phyloP scores from a whole-genome alignment of 2,797 vertebrate genomes.

The Rhinophrynus dorsalis region DNA sequence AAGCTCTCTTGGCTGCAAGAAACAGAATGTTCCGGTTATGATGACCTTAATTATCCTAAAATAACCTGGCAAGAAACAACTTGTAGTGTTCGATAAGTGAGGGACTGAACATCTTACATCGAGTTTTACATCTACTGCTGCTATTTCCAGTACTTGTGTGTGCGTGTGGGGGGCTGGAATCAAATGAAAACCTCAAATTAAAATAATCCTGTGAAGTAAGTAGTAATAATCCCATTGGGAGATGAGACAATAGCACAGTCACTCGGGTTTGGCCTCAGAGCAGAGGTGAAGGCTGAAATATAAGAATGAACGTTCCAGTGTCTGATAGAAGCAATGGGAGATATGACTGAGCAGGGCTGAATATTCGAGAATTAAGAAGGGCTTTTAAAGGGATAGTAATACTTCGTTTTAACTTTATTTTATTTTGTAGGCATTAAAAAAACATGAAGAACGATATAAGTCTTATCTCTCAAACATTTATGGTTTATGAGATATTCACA shows the following conservation, averaged over 20 bases:
- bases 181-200: background rate
- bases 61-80: constrained; percentile 3
- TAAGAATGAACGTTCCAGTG: background rate
- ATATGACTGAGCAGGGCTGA: background rate
- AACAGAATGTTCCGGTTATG: constrained; percentile 14
- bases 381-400: too few relatives aligned
- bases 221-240: background rate
- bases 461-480: too few relatives aligned
- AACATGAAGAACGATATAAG: too few relatives aligned
- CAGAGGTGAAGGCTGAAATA: background rate
- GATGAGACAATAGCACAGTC: background rate
- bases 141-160: background rate
- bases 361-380: too few relatives aligned
- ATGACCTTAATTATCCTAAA: constrained; percentile 32
- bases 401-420: too few relatives aligned
- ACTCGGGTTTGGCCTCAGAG: background rate
- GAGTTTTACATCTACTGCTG: background rate
- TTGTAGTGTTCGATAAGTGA: background rate
- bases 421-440: too few relatives aligned
- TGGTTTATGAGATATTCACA: too few relatives aligned
- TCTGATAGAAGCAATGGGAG: background rate
- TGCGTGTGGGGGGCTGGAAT: background rate
- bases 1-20: background rate
- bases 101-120: background rate
- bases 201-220: background rate